Conservation (phyloP, 2,113 vertebrate species). For the Pterocles gutturalis region DNA sequence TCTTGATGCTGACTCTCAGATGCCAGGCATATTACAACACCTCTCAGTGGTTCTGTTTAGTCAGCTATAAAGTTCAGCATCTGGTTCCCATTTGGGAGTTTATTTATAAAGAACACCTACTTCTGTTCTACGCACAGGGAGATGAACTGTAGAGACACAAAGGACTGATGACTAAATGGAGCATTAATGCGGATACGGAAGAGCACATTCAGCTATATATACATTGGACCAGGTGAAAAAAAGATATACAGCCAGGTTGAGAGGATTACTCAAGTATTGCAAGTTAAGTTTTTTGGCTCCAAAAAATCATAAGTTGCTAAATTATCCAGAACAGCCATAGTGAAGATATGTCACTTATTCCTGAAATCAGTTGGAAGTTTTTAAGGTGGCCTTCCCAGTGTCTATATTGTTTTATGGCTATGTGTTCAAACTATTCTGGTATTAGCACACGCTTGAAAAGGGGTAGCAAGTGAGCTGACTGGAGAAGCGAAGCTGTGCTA, state of each 20-base stretch:
- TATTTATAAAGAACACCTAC: conserved; percentile 2
- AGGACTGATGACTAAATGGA: neutral
- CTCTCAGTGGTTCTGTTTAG: neutral
- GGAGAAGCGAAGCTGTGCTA: neutral
- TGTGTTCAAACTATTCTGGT: neutral
- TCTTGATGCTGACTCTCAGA: conserved; percentile 38
- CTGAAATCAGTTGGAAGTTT: neutral
- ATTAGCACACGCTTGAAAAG: neutral
- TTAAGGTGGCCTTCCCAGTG: neutral
- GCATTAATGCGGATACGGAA: neutral
- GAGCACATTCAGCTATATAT: neutral
- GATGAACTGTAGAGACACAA: neutral
- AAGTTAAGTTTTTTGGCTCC: neutral
- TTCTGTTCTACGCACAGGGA: neutral
- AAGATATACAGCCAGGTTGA: neutral
- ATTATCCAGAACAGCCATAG: neutral
- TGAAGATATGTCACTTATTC: neutral
- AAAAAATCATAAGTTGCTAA: neutral
- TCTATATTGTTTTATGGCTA: neutral
- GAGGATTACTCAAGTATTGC: neutral
- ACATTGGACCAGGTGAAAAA: neutral
- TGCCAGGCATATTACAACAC: neutral
- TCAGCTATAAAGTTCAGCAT: conserved; percentile 47
- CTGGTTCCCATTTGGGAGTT: neutral
- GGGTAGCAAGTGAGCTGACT: neutral